phyloP scores from a whole-genome alignment of 1,140 invertebrate genomes.

The Calliopsis andreniformis region DNA sequence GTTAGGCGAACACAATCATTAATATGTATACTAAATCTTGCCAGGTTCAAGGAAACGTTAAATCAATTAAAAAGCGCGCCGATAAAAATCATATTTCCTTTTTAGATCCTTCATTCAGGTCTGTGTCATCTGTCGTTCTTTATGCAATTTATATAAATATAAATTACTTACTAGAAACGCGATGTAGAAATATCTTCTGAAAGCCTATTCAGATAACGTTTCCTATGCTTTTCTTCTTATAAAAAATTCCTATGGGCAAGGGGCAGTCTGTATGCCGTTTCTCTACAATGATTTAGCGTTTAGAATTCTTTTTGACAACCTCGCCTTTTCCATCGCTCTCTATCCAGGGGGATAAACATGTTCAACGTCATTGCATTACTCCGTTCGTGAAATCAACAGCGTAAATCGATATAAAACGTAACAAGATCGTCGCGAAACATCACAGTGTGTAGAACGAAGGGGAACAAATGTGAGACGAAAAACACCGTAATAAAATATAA shows the following conservation, averaged over 20 bases:
- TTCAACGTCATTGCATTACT: slow-evolving; percentile 4
- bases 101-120: neutral
- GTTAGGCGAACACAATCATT: slow-evolving; percentile 47
- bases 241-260: slow-evolving; percentile 41
- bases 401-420: slow-evolving; percentile 51
- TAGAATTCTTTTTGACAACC: neutral
- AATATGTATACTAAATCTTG: slow-evolving; percentile 44
- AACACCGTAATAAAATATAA: slow-evolving; percentile 41
- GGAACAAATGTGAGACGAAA: slow-evolving; percentile 15
- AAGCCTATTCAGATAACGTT: slow-evolving; percentile 10
- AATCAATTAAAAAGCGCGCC: neutral
- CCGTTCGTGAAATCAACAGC: slow-evolving; percentile 16
- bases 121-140: neutral
- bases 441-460: slow-evolving; percentile 38
- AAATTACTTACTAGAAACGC: slow-evolving; percentile 45
- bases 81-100: too few relatives aligned
- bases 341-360: neutral
- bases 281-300: neutral
- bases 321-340: neutral
- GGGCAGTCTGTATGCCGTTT: slow-evolving; percentile 10
- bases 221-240: neutral
- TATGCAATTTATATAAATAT: slow-evolving; percentile 47
- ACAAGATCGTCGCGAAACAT: slow-evolving; percentile 50
- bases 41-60: slow-evolving; percentile 22
- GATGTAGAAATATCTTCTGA: slow-evolving; percentile 41